Evolutionary conservation across 2,797 vertebrate species (phyloP).

Genomic region (Acanthurus tractus): DNA sequence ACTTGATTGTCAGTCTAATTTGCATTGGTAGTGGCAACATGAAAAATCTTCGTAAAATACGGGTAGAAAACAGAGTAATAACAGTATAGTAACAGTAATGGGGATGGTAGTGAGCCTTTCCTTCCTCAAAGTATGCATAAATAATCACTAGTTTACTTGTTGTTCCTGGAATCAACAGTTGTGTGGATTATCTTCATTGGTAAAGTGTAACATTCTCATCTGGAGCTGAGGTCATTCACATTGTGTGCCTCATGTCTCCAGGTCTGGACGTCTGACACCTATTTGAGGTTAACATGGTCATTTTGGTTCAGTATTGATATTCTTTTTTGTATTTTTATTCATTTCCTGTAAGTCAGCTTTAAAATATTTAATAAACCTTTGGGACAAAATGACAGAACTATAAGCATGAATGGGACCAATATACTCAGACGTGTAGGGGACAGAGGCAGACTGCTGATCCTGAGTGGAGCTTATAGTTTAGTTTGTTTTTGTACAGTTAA

Average conservation of each 20-base stretch:
- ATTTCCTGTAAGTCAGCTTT: background rate
- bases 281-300: background rate
- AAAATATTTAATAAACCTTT: background rate
- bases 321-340: too few species aligned
- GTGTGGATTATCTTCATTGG: background rate
- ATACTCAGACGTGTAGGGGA: too few species aligned
- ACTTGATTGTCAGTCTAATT: too few species aligned
- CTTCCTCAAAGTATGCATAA: background rate
- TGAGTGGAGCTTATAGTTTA: too few species aligned
- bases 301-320: background rate
- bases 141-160: background rate
- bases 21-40: too few species aligned
- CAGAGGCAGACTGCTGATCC: too few species aligned
- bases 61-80: background rate
- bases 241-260: background rate
- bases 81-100: background rate
- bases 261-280: background rate
- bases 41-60: background rate
- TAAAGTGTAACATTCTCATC: background rate
- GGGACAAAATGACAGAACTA: too few species aligned
- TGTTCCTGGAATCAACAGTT: background rate
- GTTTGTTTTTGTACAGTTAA: too few species aligned
- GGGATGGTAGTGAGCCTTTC: background rate
- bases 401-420: too few species aligned
- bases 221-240: too few species aligned